phyloP scores from a whole-genome alignment of 2,888 invertebrate genomes.

The Platynereis dumerilii region DNA sequence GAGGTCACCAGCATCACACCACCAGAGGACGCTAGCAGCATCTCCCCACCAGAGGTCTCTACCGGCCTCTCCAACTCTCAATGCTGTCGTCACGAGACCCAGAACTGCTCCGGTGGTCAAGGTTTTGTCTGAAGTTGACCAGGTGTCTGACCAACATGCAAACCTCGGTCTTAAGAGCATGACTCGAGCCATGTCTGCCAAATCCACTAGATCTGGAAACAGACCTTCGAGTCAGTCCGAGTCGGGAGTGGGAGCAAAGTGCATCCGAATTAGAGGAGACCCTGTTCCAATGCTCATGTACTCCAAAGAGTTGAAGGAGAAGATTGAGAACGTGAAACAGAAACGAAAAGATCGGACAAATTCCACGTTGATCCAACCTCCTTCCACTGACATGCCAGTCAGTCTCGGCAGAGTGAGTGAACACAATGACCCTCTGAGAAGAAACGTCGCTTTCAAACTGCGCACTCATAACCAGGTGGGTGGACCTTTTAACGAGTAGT shows the following conservation, averaged over 20 bases:
- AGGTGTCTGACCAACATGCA: not conserved
- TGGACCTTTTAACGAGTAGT: not conserved
- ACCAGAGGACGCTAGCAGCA: constrained; percentile 1
- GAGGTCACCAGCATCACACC: constrained; percentile 1
- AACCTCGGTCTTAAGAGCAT: too few relatives aligned
- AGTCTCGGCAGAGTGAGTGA: constrained; percentile 41
- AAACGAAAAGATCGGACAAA: not conserved
- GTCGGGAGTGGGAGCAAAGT: too few relatives aligned
- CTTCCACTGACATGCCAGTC: constrained; percentile 32
- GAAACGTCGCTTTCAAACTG: constrained; percentile 54
- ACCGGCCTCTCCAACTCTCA: too few relatives aligned
- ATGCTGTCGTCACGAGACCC: constrained; percentile 45
- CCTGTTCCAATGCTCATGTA: constrained; percentile 60
- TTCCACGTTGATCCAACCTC: constrained; percentile 37
- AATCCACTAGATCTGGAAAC: too few relatives aligned
- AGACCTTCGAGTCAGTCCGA: too few relatives aligned
- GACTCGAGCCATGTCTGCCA: too few relatives aligned
- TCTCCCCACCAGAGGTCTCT: not conserved
- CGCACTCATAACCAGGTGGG: constrained; percentile 55
- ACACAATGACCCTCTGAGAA: constrained; percentile 55
- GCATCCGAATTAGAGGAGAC: not conserved
- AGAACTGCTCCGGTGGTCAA: constrained; percentile 30
- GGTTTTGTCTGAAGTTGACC: constrained; percentile 4
- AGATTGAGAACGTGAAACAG: constrained; percentile 32
- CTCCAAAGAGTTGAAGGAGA: constrained; percentile 49